These are phyloP conservation scores for Malacosoma neustria DNA, from an alignment of 2,888 invertebrate species.

Conservation along the genomic window DNA sequence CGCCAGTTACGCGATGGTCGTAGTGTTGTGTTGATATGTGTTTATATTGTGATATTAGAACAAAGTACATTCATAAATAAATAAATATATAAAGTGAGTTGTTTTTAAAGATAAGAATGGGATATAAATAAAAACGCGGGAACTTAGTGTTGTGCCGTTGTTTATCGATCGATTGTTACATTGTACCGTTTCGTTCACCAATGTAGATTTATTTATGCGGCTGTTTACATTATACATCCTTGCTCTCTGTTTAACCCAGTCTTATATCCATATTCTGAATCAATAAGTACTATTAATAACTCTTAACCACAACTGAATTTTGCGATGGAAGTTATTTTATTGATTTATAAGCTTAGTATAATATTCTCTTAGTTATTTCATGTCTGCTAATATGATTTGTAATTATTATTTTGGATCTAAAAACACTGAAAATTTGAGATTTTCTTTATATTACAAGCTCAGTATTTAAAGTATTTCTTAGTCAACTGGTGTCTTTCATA, in stretches of 20 bases:
- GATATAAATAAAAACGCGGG: conserved; percentile 35
- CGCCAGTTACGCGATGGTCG: conserved; percentile 55
- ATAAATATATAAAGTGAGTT: background rate
- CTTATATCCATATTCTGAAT: conserved; percentile 8
- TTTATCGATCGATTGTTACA: conserved; percentile 52
- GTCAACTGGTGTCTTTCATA: too few relatives aligned
- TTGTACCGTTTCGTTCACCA: conserved; percentile 36
- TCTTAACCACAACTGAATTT: too few relatives aligned
- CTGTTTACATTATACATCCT: conserved; percentile 56
- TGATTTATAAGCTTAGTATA: too few relatives aligned
- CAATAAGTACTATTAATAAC: conserved; percentile 25
- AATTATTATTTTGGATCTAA: too few relatives aligned
- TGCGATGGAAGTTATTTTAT: too few relatives aligned
- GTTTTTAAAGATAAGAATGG: conserved; percentile 4
- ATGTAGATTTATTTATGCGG: conserved; percentile 25
- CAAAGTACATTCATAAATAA: background rate
- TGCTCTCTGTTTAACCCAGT: conserved; percentile 24
- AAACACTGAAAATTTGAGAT: too few relatives aligned
- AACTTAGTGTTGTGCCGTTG: conserved; percentile 37
- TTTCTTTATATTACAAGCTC: too few relatives aligned
- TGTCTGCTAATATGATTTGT: too few relatives aligned
- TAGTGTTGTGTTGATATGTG: conserved; percentile 25
- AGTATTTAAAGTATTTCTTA: too few relatives aligned
- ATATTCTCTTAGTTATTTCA: too few relatives aligned
- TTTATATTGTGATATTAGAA: conserved; percentile 3